Percentiles rank a stretch among this genome's conserved stretches.
Conservation (phyloP, 2,113 vertebrate species). For the Dicentrarchus labrax region DNA sequence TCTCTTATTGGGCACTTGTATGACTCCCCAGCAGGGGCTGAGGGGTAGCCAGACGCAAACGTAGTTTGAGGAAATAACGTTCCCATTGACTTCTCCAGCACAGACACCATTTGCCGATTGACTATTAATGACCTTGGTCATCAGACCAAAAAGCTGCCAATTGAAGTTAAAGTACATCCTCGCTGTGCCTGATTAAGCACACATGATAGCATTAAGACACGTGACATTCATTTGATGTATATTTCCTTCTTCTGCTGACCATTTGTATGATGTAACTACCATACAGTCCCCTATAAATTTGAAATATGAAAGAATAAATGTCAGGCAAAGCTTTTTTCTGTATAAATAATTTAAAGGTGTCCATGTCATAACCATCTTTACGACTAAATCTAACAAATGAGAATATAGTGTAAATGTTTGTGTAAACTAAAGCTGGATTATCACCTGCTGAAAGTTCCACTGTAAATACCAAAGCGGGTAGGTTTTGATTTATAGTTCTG, state of each 20-base stretch:
- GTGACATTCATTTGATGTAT: background rate
- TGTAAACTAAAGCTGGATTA: too few species aligned
- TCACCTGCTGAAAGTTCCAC: too few species aligned
- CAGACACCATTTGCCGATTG: slow-evolving; percentile 28
- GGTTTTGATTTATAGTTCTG: too few species aligned
- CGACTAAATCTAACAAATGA: too few species aligned
- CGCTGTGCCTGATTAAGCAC: slow-evolving; percentile 1
- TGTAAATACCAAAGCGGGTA: too few species aligned
- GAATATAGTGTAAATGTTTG: too few species aligned
- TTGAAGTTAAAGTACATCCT: slow-evolving; percentile 15
- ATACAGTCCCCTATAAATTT: background rate
- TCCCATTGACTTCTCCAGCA: slow-evolving; percentile 52
- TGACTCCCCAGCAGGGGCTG: slow-evolving; percentile 71
- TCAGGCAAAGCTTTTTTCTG: background rate
- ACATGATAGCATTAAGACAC: slow-evolving; percentile 1
- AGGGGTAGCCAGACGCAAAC: slow-evolving; percentile 73
- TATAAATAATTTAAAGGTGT: background rate
- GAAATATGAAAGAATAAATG: too few species aligned
- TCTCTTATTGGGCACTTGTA: slow-evolving; percentile 64
- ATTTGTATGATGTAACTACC: background rate
- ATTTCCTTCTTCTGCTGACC: background rate
- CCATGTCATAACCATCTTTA: background rate
- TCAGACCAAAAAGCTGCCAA: slow-evolving; percentile 23
- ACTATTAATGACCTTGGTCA: slow-evolving; percentile 25
- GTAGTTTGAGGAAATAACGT: slow-evolving; percentile 57